Conservation (phyloP, 1,140 invertebrate species). For the Melanaphis sacchari region DNA sequence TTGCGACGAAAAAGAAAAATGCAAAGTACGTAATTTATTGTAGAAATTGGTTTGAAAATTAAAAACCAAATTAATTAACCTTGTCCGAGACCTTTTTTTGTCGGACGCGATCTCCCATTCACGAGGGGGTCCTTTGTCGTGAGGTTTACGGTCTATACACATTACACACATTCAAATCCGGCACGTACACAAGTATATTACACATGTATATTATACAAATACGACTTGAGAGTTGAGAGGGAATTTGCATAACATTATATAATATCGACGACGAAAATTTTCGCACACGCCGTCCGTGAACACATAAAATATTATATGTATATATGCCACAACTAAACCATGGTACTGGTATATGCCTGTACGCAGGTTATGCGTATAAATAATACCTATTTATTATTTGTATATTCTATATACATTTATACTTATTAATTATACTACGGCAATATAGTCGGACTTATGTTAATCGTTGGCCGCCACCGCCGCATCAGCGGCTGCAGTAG, state of each 20-base stretch:
- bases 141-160: background rate
- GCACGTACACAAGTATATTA: background rate
- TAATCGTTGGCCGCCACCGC: constrained; percentile 23
- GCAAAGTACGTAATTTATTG: background rate
- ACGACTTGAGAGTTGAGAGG: background rate
- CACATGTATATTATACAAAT: background rate
- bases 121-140: background rate
- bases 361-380: background rate
- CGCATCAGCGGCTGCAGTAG: background rate
- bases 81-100: constrained; percentile 22
- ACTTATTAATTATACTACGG: background rate
- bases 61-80: background rate
- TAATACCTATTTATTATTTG: background rate
- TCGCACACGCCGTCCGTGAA: background rate
- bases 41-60: background rate
- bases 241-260: background rate
- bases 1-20: background rate
- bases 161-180: background rate
- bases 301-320: background rate
- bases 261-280: background rate
- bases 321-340: background rate
- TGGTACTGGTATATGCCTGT: background rate
- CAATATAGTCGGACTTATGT: constrained; percentile 15
- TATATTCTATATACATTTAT: background rate
- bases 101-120: background rate